Evolutionary conservation across 35 echinoderm and acorn worm genomes (phyloP).

Genomic region (Hemicentrotus pulcherrimus): DNA sequence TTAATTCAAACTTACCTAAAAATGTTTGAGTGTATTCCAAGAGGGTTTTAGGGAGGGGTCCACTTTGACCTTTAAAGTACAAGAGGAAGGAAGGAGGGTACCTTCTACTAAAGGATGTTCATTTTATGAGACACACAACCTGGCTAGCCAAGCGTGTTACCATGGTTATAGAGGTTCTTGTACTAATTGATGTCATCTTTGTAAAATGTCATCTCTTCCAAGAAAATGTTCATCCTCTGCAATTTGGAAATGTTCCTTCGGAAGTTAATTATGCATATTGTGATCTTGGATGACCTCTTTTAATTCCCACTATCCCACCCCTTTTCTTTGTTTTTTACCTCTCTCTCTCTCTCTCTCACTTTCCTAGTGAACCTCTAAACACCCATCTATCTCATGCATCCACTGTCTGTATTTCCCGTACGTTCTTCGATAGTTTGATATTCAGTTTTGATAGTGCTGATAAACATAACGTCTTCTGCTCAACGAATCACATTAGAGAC

Average conservation of each 20-base stretch:
- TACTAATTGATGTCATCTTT: neutral
- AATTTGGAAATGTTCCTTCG: neutral
- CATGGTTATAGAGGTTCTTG: neutral
- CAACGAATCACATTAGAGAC: too few species aligned
- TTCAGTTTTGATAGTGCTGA: too few species aligned
- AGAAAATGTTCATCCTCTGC: neutral
- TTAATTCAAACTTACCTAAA: neutral
- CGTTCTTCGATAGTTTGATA: too few species aligned
- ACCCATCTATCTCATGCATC: too few species aligned
- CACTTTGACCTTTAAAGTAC: constrained; percentile 1
- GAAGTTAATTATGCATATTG: neutral
- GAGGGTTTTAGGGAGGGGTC: neutral
- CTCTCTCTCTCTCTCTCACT: neutral
- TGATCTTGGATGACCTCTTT: neutral
- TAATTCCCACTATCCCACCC: neutral
- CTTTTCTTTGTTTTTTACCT: neutral
- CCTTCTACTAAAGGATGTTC: neutral
- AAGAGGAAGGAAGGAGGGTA: neutral
- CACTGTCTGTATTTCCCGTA: too few species aligned
- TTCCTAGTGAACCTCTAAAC: too few species aligned
- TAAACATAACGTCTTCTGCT: too few species aligned
- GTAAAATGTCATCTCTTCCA: neutral
- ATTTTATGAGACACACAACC: neutral
- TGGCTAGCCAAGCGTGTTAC: neutral
- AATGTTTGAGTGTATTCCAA: neutral